A percentile compares a stretch with the other conserved stretches of the same genome.
These are phyloP conservation scores for Seira sanloemensis DNA, from an alignment of 2,888 invertebrate species.

Conservation along the genomic window DNA sequence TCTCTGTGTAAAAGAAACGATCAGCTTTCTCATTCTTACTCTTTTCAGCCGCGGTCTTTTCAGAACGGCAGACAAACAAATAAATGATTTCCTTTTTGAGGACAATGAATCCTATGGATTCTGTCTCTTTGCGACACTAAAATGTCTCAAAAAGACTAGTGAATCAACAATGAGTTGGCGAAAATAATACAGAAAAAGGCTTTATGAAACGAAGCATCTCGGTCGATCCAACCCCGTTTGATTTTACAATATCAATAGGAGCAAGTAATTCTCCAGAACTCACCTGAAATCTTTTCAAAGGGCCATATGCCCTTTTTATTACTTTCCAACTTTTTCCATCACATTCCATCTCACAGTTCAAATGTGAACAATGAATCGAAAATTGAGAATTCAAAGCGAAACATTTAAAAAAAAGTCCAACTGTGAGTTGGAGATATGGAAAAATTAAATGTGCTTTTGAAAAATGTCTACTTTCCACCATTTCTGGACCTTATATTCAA, in stretches of 20 bases:
- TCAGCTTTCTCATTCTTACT: too few relatives aligned
- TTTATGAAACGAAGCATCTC: background rate
- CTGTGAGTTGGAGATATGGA: too few relatives aligned
- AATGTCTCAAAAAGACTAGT: background rate
- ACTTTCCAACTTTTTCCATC: background rate
- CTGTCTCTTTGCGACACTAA: background rate
- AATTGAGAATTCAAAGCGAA: background rate
- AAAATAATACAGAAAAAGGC: background rate
- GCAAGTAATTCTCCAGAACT: background rate
- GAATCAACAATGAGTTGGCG: background rate
- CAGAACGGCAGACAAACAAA: too few relatives aligned
- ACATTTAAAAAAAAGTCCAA: too few relatives aligned
- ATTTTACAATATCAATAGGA: background rate
- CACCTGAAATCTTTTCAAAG: background rate
- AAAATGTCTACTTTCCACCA: too few relatives aligned
- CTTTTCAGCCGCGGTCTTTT: too few relatives aligned
- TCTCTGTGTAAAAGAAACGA: too few relatives aligned
- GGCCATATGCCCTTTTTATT: background rate
- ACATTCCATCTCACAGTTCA: background rate
- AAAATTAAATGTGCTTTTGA: too few relatives aligned
- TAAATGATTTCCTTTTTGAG: background rate
- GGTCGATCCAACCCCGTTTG: background rate
- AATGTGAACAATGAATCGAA: background rate
- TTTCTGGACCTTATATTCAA: too few relatives aligned
- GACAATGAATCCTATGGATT: background rate